Percentiles rank a stretch among this genome's conserved stretches.
phyloP scores from a whole-genome alignment of 1,140 invertebrate genomes.

The Drosophila sucinea region DNA sequence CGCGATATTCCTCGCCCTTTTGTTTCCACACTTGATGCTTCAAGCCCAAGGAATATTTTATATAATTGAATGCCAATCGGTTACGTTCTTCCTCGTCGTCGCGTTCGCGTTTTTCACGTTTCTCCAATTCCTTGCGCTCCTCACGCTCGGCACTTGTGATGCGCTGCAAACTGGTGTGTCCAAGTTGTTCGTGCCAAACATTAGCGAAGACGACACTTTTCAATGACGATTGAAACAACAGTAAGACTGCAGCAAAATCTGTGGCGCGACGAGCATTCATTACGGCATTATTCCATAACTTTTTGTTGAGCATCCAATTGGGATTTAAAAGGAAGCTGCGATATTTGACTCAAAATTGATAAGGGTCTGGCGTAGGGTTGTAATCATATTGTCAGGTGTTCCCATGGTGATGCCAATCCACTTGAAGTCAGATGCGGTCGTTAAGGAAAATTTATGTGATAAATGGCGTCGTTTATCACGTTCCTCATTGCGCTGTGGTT shows the following conservation, averaged over 20 bases:
- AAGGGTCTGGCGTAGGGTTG: slow-evolving; percentile 93
- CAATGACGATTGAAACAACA: slow-evolving; percentile 94
- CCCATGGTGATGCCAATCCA: slow-evolving; percentile 94
- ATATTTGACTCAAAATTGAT: slow-evolving; percentile 94
- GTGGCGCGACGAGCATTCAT: slow-evolving; percentile 90
- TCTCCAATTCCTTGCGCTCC: slow-evolving; percentile 96
- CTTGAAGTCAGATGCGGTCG: slow-evolving; percentile 95
- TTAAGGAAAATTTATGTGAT: slow-evolving; percentile 98
- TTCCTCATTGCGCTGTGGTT: slow-evolving; percentile 97
- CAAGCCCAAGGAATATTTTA: slow-evolving; percentile 96
- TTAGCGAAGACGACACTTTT: slow-evolving; percentile 96
- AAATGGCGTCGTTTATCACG: slow-evolving; percentile 97
- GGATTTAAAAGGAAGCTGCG: slow-evolving; percentile 95
- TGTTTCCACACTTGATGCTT: slow-evolving; percentile 98
- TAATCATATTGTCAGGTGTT: slow-evolving; percentile 87
- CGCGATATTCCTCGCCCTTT: slow-evolving; percentile 98
- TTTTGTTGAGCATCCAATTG: slow-evolving; percentile 94
- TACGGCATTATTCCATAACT: slow-evolving; percentile 95
- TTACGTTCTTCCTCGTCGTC: slow-evolving; percentile 96
- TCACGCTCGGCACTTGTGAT: slow-evolving; percentile 95
- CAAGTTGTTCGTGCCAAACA: slow-evolving; percentile 97
- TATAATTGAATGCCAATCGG: slow-evolving; percentile 90
- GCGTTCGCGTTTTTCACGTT: slow-evolving; percentile 95
- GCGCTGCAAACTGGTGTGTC: slow-evolving; percentile 91
- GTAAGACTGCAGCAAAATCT: slow-evolving; percentile 94